Evolutionary conservation across 2,797 vertebrate species (phyloP), one percentile per base, ranked within the genome.

Genomic region (Sardinella longiceps): DNA sequence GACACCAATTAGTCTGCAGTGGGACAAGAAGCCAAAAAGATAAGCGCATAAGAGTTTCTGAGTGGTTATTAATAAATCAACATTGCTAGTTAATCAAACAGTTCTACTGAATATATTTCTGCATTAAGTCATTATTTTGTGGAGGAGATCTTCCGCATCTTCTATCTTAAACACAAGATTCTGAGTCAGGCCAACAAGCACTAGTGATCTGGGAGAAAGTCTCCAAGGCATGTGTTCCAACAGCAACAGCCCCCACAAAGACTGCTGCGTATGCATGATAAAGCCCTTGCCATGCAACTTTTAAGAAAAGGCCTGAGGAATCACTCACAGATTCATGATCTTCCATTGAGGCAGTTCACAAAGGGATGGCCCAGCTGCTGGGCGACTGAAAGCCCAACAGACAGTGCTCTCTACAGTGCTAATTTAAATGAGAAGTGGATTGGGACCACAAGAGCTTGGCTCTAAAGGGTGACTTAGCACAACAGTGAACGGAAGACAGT

Each of bases 401-500:
- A 33, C 37, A 77, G 18, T 20, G 33, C 37, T 43, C 37, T 77
- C 70, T 23, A 5, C 70, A 77, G 37, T 4, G 33, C 37, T 39
- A 18, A 77, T 77, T 77, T 77, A 77, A 77, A 77, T 77, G 37
- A 39, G 70, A 77, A 77, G 70, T 43, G 37, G 18, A 77, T 77
- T 77, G 70, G 20, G 37, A 9, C 66, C 63, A 23, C 33, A 39
- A 37, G 66, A 18, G 66, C 15, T 74, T 39, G 66, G 66, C 33
- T 39, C 66, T 58, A 58, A 74, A 74, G 66, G 66, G 33, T 77
- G 70, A 77, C 70, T 70, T 70, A 6, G 70, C 70, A 77, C 70
- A 77, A 77, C 70, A 39, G 70, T 23, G 37, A 39, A 77, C 4
- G 14, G 43, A 77, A 23, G 20, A 77, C 70, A 43, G 33, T 77